Base-by-base conservation (phyloP, 2,888 invertebrate species). In the Sphaerophoria taeniata region DNA sequence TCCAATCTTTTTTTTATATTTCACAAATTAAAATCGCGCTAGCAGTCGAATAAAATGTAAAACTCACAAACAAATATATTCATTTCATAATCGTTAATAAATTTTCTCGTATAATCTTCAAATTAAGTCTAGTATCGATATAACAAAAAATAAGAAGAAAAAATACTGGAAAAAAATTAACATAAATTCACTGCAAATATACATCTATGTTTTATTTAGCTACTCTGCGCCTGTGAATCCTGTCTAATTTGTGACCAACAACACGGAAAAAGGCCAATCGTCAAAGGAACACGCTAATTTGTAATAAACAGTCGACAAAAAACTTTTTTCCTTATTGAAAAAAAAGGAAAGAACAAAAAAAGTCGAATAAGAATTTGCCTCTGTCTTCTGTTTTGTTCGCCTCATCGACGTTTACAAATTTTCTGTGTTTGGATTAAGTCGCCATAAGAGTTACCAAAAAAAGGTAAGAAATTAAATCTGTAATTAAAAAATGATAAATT, bases 11-110 rank as follows among this genome's bases (percentile, higher is more conserved):
- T 80, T 71, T 84, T 80, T 82, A 70, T 69, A 60, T 60, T 60
- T 39, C 43, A 24, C 60, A 60, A 34, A 65, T 65, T 43, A 16
- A 34, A 81, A 78, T 86, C 74, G 82, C 78, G 77, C 74, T 71
- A 71, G 77, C 82, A 74, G 82, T 82, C 58, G 49, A 76, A 72
- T 81, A 73, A 85, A 85, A 85, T 77, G 85, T 81, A 77, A 85
- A 81, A 49, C 43, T 9, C 9, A 6, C 36, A 39, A 33, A 39
- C 9, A 63, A 63, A 12, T 36, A 67, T 12, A 58, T 47, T 39
- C 4, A 24, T n/a, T 84, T 65, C 71, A 45, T 31, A 43, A 3
- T 34, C 53, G 14, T 60, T 43, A 76, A 61, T 80, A 76, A 61
- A 56, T 76, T 69, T 80, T 39, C 36, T 60, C 65, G 45, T 53